Percentiles rank a stretch among this genome's conserved stretches.
phyloP scores from a whole-genome alignment of 2,797 vertebrate genomes.

The Periparus ater region DNA sequence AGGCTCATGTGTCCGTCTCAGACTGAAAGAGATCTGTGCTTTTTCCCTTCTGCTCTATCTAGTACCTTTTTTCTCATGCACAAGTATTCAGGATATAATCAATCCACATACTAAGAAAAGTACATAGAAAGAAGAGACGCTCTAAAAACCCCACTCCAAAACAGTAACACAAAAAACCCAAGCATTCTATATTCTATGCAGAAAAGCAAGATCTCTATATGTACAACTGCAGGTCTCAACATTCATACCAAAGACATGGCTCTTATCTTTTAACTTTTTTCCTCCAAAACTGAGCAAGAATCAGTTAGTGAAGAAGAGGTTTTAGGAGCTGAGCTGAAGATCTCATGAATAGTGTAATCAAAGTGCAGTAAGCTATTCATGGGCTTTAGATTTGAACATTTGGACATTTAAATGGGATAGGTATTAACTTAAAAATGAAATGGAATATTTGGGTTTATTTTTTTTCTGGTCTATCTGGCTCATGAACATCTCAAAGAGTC shows the following conservation, averaged over 20 bases:
- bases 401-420: background rate
- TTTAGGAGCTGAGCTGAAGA: background rate
- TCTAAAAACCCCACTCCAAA: background rate
- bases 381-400: background rate
- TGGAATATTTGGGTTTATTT: background rate
- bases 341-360: background rate
- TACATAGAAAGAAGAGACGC: background rate
- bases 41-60: constrained; percentile 33
- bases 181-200: background rate
- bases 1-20: constrained; percentile 34
- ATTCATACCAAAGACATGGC: background rate
- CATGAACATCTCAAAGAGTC: background rate
- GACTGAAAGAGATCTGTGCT: constrained; percentile 58
- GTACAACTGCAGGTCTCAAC: background rate
- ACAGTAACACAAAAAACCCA: background rate
- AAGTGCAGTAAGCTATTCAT: background rate
- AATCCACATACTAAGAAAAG: background rate
- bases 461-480: background rate
- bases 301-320: background rate
- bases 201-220: background rate
- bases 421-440: background rate
- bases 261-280: background rate
- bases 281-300: background rate
- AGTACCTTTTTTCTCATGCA: constrained; percentile 6
- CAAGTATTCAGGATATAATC: constrained; percentile 19